Base-by-base conservation (phyloP, 2,888 invertebrate genomes). In the Eretmocerus hayati region DNA sequence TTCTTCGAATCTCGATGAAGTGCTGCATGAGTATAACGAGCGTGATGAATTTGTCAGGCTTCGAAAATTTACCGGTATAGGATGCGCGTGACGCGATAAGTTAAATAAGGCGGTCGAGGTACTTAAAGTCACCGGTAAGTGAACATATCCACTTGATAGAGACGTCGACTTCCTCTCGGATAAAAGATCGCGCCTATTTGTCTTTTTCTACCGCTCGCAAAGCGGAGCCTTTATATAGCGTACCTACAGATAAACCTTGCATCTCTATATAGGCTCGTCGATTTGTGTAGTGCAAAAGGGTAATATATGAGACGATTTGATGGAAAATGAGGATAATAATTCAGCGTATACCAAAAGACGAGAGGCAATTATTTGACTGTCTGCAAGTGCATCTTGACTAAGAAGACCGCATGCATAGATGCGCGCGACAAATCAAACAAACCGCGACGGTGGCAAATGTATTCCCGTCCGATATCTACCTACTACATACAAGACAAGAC, bases 131-230 rank as follows among this genome's bases (percentile, higher is more conserved):
- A 36, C 30, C 45, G 21, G 30, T 47, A 44, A 48, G 42, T 37
- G 35, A 30, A n/a, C n/a, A n/a, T n/a, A n/a, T n/a, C n/a, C 39
- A 2, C 5, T 22, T 53, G 54, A 56, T 51, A 52, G 56, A 62
- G 60, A 61, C 59, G 61, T 54, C 48, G 52, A 60, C 60, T 65
- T 64, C 63, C 62, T 65, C n/a, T 58, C 48, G 59, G 65, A 62
- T 63, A 62, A 59, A 46, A 40, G 38, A 41, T 36, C 19, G 33
- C 22, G 15, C 11, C 30, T 44, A 41, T 49, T 49, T 44, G 56
- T 53, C 56, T 54, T 58, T 54, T 55, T 57, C 56, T 56, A 52
- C 35, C 26, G 8, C 38, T 47, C 20, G 32, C 35, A 22, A 47
- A 11, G 26, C 8, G 11, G 26, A 26, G 26, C 21, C 33, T 9